Evolutionary conservation across 2,888 invertebrate genomes (phyloP).

Genomic region (Notodonta dromedarius): DNA sequence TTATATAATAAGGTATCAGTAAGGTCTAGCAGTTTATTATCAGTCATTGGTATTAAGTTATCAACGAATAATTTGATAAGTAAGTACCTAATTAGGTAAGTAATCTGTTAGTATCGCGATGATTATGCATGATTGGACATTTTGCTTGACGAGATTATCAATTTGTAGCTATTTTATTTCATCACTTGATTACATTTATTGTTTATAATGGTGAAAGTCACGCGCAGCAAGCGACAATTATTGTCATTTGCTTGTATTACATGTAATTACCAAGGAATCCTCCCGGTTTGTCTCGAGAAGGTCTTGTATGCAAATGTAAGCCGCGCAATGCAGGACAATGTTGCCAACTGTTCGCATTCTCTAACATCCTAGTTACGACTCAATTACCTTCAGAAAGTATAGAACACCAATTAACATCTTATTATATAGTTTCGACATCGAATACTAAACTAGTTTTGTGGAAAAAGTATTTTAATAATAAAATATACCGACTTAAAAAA

Average conservation of each 20-base stretch:
- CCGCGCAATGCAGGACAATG: conserved; percentile 52
- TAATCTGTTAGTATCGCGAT: not conserved
- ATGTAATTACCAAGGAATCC: conserved; percentile 49
- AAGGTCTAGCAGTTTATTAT: no score
- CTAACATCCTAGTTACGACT: conserved; percentile 66
- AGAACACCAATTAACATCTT: conserved; percentile 74
- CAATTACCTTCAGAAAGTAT: conserved; percentile 70
- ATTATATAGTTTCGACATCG: conserved; percentile 61
- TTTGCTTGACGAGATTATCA: not conserved
- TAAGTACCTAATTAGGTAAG: no score
- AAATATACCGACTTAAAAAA: no score
- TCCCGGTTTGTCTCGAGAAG: conserved; percentile 46
- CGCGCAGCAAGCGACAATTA: no score
- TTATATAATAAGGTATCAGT: no score
- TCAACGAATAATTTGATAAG: no score
- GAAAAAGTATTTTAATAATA: no score
- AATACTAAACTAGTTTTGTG: conserved; percentile 53
- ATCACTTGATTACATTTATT: no score
- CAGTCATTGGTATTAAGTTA: no score
- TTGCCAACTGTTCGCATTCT: conserved; percentile 63
- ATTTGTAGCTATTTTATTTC: no score
- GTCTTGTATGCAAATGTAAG: conserved; percentile 63
- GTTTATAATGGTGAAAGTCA: no score
- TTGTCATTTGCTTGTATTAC: conserved; percentile 36
- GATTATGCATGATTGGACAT: not conserved